Base-by-base conservation (phyloP, 1,140 invertebrate genomes). In the Drosophila watanabei region DNA sequence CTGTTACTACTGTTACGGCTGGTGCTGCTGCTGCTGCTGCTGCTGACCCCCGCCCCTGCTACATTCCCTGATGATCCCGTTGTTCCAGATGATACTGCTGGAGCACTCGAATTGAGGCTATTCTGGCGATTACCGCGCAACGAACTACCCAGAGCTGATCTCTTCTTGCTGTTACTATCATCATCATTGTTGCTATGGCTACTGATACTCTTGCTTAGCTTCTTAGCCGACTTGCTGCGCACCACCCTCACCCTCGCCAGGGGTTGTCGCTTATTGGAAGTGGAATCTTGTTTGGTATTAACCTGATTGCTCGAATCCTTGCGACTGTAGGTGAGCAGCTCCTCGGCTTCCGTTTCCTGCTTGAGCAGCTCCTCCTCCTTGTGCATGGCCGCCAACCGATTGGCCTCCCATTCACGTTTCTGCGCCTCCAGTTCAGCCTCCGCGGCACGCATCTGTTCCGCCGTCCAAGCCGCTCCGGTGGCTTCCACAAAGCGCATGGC, bases 361-460 rank as follows among this genome's bases (percentile, higher is more conserved):
- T 96, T 94, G 52, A 96, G 96, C 83, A 97, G 95, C 92, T 98
- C 96, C 62, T 93, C 93, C 69, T 93, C 92, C 88, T 97, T 96
- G 58, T 96, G 94, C 84, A 96, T 87, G 0, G 95, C 95, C 58
- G 97, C 96, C 68, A 98, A 94, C 3, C 98, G 95, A 87, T 97
- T 97, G 61, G 97, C 93, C 93, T 99, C 98, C 98, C 98, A 99
- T 90, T 99, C 98, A 79, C 96, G 96, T 93, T 99, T 98, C 93
- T 98, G 96, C 73, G 97, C 95, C 87, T 98, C 97, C 68, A 98
- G 96, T 93, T 99, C 97, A 18, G 97, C 97, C 92, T 98, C 97
- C 11, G 98, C 98, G 13, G 96, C 96, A 28, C 97, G 96, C 14
- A 98, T 88, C 79, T 98, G 97, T 80, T 98, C 98, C 4, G 96